A percentile compares a stretch with the other conserved stretches of the same genome.
These are phyloP conservation scores for Chaetogeoica ovagalla DNA, from an alignment of 2,888 invertebrate species.

Conservation along the genomic window DNA sequence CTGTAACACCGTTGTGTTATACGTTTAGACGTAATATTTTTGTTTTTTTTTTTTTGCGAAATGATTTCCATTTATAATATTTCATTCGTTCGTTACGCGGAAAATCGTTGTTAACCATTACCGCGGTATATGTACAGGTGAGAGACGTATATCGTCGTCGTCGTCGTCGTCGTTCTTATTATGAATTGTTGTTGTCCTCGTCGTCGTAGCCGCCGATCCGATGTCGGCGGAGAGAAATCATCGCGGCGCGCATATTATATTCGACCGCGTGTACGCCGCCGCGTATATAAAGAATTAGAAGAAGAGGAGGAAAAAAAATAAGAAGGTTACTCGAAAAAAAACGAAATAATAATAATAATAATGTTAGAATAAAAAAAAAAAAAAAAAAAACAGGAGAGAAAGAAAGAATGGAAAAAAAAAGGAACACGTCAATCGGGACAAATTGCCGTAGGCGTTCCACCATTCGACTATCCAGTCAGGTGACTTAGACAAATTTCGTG, in stretches of 20 bases:
- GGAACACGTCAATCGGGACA: conserved; percentile 52
- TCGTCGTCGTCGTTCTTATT: conserved; percentile 3
- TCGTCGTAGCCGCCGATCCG: conserved; percentile 26
- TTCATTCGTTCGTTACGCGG: not conserved
- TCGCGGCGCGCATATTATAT: not conserved
- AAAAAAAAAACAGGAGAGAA: conserved; percentile 1
- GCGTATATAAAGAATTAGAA: not conserved
- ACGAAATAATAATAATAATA: conserved; percentile 23
- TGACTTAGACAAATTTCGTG: conserved; percentile 53
- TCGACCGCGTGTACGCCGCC: too few relatives aligned
- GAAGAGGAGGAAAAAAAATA: not conserved
- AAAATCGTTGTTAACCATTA: not conserved
- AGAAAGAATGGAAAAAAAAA: conserved; percentile 13
- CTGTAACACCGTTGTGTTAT: too few relatives aligned
- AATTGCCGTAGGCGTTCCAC: conserved; percentile 52
- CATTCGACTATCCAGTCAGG: conserved; percentile 51
- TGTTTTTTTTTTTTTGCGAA: too few relatives aligned
- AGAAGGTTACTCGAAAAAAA: conserved; percentile 24
- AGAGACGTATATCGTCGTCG: conserved; percentile 13
- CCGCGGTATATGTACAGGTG: not conserved
- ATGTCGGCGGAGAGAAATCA: conserved; percentile 33
- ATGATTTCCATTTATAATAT: not conserved
- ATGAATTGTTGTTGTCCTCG: conserved; percentile 27
- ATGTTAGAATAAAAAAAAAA: conserved; percentile 24
- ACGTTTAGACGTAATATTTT: too few relatives aligned